Conservation (phyloP, 2,797 vertebrate genomes). For the Pantherophis vulpinus region DNA sequence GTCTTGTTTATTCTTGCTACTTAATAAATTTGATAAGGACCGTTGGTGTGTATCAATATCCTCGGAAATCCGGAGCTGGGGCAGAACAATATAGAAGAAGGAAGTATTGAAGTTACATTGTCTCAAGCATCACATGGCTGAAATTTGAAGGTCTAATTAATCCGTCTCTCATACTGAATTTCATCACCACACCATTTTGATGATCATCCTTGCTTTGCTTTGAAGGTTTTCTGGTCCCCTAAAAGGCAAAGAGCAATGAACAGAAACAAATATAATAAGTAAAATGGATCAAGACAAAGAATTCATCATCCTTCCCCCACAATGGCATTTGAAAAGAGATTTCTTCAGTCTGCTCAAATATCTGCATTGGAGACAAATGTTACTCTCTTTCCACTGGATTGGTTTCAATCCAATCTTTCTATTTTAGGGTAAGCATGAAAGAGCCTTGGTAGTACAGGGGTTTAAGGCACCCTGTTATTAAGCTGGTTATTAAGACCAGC, state of each 20-base stretch:
- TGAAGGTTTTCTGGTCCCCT: too few relatives aligned
- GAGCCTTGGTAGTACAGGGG: too few relatives aligned
- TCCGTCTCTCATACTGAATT: too few relatives aligned
- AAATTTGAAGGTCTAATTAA: neutral
- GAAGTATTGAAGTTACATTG: neutral
- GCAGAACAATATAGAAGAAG: neutral
- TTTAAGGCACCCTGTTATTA: too few relatives aligned
- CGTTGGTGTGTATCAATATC: too few relatives aligned
- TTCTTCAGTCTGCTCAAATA: neutral
- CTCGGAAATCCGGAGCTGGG: too few relatives aligned
- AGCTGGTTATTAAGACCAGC: too few relatives aligned
- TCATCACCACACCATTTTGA: too few relatives aligned
- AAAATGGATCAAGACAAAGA: neutral
- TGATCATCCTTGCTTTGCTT: neutral
- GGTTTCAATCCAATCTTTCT: neutral
- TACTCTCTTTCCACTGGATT: neutral
- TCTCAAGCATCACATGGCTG: neutral
- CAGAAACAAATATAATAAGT: neutral
- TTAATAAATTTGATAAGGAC: too few relatives aligned
- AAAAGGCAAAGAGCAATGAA: neutral
- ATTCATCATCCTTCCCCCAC: fast-evolving
- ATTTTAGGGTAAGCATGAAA: neutral
- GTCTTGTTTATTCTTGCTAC: too few relatives aligned
- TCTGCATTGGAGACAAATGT: neutral
- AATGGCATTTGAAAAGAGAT: neutral